Conservation (phyloP, 2,113 vertebrate genomes). For the Serinus canaria region DNA sequence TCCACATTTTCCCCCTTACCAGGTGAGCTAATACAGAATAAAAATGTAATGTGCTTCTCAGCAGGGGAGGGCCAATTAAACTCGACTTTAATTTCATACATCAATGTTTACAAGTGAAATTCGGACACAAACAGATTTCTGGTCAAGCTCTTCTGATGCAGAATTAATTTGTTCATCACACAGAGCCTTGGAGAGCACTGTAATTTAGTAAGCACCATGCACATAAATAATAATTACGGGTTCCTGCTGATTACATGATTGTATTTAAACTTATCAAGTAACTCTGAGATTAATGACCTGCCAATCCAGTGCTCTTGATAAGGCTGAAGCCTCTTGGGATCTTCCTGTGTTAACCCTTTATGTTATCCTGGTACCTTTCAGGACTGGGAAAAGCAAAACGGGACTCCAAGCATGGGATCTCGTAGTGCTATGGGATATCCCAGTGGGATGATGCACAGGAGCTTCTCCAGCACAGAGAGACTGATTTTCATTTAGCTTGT, state of each 20-base stretch:
- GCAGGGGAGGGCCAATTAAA: conserved; percentile 6
- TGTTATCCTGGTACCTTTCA: not conserved
- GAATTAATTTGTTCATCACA: conserved; percentile 39
- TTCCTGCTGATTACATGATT: conserved; percentile 37
- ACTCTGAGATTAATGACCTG: conserved; percentile 11
- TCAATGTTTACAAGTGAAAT: conserved; percentile 27
- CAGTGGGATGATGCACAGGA: not conserved
- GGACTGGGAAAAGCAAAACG: not conserved
- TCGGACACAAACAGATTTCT: conserved; percentile 28
- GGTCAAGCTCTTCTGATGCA: conserved; percentile 18
- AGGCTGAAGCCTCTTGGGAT: not conserved
- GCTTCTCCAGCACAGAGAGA: not conserved
- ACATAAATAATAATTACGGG: conserved; percentile 40
- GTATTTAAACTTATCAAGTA: conserved; percentile 22
- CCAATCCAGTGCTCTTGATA: not conserved
- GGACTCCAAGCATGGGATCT: not conserved
- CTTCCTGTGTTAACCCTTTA: not conserved
- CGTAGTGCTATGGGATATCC: fast-evolving
- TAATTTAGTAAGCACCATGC: conserved; percentile 40
- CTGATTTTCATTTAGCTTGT: not conserved
- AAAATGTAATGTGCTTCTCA: not conserved
- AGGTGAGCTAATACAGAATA: not conserved
- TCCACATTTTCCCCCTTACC: not conserved
- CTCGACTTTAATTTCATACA: not conserved
- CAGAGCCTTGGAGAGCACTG: not conserved